Evolutionary conservation across 2,888 invertebrate species (phyloP).

Genomic region (Criorhina ranunculi): DNA sequence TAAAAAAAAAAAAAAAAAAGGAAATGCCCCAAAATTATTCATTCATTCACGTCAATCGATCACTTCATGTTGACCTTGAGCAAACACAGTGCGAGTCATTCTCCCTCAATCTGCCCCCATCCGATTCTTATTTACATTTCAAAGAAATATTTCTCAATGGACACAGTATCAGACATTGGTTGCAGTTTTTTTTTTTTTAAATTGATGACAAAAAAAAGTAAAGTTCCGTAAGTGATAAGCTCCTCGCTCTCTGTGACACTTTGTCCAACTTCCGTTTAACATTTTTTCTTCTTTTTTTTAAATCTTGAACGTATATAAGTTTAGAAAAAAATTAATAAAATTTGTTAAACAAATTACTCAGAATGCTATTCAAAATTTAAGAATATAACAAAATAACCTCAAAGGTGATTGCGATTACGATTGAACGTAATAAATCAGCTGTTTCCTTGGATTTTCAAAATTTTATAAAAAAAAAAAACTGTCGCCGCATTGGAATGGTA

Average conservation of each 20-base stretch:
- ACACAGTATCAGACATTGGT: neutral
- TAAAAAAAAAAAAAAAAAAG: neutral
- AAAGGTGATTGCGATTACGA: neutral
- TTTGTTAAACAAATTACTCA: neutral
- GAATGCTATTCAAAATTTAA: neutral
- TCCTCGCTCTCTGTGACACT: neutral
- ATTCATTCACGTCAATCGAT: neutral
- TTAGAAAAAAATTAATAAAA: neutral
- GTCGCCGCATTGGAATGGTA: neutral
- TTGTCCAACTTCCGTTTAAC: slow-evolving; percentile 2
- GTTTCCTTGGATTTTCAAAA: neutral
- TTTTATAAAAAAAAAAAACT: neutral
- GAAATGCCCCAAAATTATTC: neutral
- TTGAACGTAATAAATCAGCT: slow-evolving; percentile 6
- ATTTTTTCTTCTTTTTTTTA: neutral
- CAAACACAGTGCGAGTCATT: neutral
- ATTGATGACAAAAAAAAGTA: neutral
- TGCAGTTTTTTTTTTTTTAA: neutral
- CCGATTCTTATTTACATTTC: slow-evolving; percentile 2
- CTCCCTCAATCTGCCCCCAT: neutral
- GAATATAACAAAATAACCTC: neutral
- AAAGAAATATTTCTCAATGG: slow-evolving; percentile 9
- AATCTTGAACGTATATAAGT: neutral
- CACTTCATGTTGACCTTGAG: slow-evolving; percentile 3
- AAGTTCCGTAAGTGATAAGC: neutral